Conservation (phyloP, 2,797 vertebrate genomes). For the Jordanella pulchra region DNA sequence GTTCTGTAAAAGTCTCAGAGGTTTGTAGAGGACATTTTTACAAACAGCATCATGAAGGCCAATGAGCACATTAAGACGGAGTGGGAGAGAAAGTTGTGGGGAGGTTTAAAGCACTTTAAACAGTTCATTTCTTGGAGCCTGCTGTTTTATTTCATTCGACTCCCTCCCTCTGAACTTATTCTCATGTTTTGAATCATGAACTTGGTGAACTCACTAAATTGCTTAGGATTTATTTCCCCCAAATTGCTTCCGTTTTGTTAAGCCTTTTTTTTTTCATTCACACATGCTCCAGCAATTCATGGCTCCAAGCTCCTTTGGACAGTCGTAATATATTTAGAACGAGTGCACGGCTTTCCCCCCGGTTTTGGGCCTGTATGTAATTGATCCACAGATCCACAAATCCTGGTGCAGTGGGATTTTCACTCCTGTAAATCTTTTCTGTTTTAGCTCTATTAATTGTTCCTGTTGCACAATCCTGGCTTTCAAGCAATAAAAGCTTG, state of each 20-base stretch:
- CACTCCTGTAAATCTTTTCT: conserved; percentile 51
- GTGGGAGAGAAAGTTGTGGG: not conserved
- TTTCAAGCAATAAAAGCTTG: conserved; percentile 43
- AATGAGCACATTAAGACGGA: not conserved
- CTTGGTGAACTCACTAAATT: conserved; percentile 64
- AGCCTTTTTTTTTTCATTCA: conserved; percentile 47
- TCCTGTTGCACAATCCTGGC: conserved; percentile 43
- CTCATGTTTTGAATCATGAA: conserved; percentile 69
- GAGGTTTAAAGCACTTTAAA: conserved; percentile 51
- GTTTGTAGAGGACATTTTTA: not conserved
- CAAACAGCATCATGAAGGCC: not conserved
- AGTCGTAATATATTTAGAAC: conserved; percentile 43
- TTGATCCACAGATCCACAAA: conserved; percentile 22
- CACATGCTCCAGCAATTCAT: conserved; percentile 49
- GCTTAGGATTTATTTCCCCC: conserved; percentile 65
- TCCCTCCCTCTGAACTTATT: conserved; percentile 32
- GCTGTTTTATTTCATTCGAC: conserved; percentile 64
- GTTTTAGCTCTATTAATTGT: conserved; percentile 50
- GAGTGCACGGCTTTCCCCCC: conserved; percentile 52
- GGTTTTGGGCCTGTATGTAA: conserved; percentile 40
- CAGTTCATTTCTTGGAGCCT: conserved; percentile 63
- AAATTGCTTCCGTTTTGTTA: conserved; percentile 71
- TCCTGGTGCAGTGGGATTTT: conserved; percentile 34
- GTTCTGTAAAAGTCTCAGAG: not conserved
- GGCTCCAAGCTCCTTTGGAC: conserved; percentile 48